A percentile compares a stretch with the other conserved stretches of the same genome.
Evolutionary conservation across 2,113 vertebrate genomes (phyloP).

Genomic region (Amazona vittata): DNA sequence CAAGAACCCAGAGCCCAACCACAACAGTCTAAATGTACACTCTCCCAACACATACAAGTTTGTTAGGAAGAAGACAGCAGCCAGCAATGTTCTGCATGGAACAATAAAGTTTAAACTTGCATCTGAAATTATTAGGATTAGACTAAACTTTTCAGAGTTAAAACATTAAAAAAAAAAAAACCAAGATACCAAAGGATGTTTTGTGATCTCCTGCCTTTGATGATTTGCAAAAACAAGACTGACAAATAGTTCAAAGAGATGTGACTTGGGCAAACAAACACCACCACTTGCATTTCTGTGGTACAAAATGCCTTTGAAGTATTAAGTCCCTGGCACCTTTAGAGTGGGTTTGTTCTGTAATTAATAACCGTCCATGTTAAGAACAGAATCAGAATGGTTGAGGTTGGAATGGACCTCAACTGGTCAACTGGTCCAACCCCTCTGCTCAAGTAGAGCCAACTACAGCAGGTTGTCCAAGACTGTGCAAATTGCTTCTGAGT

Average conservation of each 20-base stretch:
- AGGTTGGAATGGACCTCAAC: not conserved
- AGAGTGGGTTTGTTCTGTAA: not conserved
- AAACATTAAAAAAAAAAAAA: not conserved
- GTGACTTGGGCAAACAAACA: not conserved
- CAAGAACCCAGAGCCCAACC: not conserved
- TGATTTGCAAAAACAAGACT: not conserved
- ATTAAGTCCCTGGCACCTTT: not conserved
- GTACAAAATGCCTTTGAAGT: not conserved
- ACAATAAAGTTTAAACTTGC: not conserved
- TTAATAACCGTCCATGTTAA: not conserved
- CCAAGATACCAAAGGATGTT: not conserved
- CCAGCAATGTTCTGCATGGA: not conserved
- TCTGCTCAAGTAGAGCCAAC: not conserved
- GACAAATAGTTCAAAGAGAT: not conserved
- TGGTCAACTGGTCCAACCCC: not conserved
- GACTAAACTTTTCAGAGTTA: not conserved
- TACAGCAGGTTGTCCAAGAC: not conserved
- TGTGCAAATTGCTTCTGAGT: accelerated
- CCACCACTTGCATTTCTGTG: not conserved
- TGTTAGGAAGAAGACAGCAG: not conserved
- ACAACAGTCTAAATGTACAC: not conserved
- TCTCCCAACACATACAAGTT: not conserved
- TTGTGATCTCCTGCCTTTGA: not conserved
- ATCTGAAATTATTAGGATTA: not conserved
- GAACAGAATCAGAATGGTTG: not conserved